Evolutionary conservation across 2,888 invertebrate genomes (phyloP).

Genomic region (Rhagonycha lutea): DNA sequence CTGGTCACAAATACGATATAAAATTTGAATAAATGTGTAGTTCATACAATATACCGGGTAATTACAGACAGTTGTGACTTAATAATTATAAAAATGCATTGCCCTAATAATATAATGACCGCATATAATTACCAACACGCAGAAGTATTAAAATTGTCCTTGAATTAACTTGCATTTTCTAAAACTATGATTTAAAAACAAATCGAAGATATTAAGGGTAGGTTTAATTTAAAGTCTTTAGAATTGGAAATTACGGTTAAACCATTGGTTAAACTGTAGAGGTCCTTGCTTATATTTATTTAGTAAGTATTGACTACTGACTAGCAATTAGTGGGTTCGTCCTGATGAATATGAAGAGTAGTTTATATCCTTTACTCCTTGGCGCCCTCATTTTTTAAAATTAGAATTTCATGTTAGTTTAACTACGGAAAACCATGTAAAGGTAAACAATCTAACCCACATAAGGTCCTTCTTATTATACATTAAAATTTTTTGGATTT

Average conservation of each 20-base stretch:
- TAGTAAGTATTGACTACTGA: too few relatives aligned
- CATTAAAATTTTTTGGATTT: not conserved
- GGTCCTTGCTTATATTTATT: too few relatives aligned
- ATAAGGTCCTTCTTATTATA: not conserved
- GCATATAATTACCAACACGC: not conserved
- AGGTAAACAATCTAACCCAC: too few relatives aligned
- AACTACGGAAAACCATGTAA: too few relatives aligned
- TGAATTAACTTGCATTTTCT: not conserved
- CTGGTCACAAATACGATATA: not conserved
- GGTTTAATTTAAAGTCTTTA: not conserved
- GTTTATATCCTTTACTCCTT: too few relatives aligned
- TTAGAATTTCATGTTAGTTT: too few relatives aligned
- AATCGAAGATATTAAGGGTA: not conserved
- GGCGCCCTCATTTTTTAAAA: too few relatives aligned
- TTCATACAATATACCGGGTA: not conserved
- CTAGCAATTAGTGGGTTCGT: too few relatives aligned
- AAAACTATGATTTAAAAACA: not conserved
- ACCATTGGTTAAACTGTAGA: too few relatives aligned
- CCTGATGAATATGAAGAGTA: too few relatives aligned
- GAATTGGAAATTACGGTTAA: not conserved
- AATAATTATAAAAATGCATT: not conserved
- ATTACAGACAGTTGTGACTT: not conserved
- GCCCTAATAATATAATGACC: not conserved
- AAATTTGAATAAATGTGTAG: not conserved
- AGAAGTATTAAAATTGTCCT: not conserved